phyloP scores from a whole-genome alignment of 2,888 invertebrate species.

The Erebia aethiops region DNA sequence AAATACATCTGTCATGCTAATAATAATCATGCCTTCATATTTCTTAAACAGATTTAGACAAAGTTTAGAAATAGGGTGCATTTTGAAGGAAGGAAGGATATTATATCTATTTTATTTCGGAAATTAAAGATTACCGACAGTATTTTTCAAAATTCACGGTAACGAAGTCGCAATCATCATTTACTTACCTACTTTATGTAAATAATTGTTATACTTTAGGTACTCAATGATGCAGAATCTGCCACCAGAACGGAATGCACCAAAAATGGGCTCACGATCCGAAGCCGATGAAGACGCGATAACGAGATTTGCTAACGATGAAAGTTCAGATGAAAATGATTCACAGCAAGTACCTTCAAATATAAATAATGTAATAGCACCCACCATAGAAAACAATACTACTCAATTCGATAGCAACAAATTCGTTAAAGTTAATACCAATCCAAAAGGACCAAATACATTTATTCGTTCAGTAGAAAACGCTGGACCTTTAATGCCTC shows the following conservation, averaged over 20 bases:
- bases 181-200: background rate
- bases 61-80: too few species aligned
- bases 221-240: constrained; percentile 40
- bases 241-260: constrained; percentile 22
- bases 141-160: too few species aligned
- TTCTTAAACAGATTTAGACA: too few species aligned
- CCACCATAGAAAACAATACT: background rate
- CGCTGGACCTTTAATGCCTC: background rate
- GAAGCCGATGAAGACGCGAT: background rate
- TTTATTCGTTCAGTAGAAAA: background rate
- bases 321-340: background rate
- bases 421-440: background rate
- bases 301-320: background rate
- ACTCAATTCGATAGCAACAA: background rate
- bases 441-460: background rate
- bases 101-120: too few species aligned
- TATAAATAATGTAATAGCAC: background rate
- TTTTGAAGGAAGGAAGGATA: too few species aligned
- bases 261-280: background rate
- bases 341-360: background rate
- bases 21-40: too few species aligned
- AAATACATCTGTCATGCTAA: too few species aligned
- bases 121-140: too few species aligned
- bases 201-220: constrained; percentile 34
- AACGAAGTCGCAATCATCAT: too few species aligned